Percentiles rank a stretch among this genome's conserved stretches.
phyloP scores from a whole-genome alignment of 2,113 vertebrate species.

The Onychorhynchus coronatus region DNA sequence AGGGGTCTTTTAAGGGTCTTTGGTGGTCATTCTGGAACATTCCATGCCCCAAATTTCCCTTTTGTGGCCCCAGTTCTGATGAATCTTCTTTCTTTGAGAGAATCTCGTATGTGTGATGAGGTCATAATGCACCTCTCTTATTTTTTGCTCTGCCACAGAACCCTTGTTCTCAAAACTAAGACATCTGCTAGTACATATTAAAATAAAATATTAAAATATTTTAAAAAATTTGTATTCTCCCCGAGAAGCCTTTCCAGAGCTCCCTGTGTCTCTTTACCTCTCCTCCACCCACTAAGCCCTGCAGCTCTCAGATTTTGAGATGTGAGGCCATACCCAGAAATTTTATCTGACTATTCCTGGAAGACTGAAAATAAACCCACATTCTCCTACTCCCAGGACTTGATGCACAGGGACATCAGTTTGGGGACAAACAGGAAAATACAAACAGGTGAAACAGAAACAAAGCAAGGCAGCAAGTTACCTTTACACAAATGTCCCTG shows the following conservation, averaged over 20 bases:
- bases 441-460: neutral
- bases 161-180: neutral
- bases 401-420: neutral
- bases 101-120: neutral
- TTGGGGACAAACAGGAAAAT: neutral
- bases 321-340: neutral
- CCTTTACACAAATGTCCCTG: slow-evolving; percentile 93
- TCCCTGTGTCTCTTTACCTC: neutral
- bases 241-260: neutral
- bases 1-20: neutral
- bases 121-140: neutral
- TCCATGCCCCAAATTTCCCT: neutral
- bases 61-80: neutral
- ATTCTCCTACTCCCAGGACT: neutral
- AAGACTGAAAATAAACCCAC: neutral
- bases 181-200: neutral
- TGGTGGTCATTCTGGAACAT: neutral
- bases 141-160: neutral
- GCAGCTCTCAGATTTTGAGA: neutral
- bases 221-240: neutral
- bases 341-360: neutral
- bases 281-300: neutral
- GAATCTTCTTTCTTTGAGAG: neutral
- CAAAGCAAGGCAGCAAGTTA: slow-evolving; percentile 49
- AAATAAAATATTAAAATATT: neutral